Conservation (phyloP, 2,113 vertebrate genomes). For the Solenodon paradoxus region DNA sequence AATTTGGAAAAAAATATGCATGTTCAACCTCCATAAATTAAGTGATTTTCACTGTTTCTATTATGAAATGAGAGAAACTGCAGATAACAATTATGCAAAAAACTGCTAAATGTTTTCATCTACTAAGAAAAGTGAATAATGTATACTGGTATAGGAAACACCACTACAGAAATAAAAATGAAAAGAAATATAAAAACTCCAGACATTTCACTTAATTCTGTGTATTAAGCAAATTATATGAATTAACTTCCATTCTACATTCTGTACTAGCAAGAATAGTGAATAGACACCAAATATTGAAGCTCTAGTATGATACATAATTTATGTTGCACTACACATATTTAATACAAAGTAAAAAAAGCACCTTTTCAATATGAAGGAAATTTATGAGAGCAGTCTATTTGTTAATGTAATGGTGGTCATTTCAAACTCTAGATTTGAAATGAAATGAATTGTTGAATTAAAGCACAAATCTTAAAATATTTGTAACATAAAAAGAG, state of each 20-base stretch:
- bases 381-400: background rate
- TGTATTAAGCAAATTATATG: background rate
- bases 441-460: background rate
- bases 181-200: background rate
- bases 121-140: background rate
- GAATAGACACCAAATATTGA: background rate
- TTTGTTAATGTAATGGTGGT: background rate
- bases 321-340: background rate
- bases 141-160: background rate
- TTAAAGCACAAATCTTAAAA: background rate
- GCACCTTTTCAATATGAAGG: background rate
- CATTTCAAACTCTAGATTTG: background rate
- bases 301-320: background rate
- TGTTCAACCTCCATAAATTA: background rate
- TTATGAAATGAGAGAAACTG: background rate
- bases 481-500: background rate
- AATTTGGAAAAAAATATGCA: background rate
- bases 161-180: background rate
- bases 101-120: background rate
- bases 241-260: background rate
- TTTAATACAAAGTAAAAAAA: background rate
- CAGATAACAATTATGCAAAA: background rate
- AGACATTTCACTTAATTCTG: background rate
- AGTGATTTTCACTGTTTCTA: background rate
- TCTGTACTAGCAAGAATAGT: background rate